Evolutionary conservation across 2,113 vertebrate genomes (phyloP), one percentile per base, ranked within the genome.

Genomic region (Leptodactylus fuscus): DNA sequence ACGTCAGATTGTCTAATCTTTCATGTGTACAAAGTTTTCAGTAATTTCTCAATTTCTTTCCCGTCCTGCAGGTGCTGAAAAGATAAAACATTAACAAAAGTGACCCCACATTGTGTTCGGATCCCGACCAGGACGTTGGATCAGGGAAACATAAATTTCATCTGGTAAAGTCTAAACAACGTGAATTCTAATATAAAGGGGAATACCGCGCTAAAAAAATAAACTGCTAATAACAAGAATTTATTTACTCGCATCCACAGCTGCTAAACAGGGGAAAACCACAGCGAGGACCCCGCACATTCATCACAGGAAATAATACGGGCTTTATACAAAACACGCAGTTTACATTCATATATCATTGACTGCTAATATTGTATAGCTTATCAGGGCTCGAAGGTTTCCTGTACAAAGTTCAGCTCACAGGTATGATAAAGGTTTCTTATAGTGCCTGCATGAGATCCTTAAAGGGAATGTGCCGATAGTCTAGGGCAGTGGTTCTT

Each of bases 231-330:
- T 24, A 74, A 74, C 6, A 13, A 24, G n/a, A 10, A 1, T 12
- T 48, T 75, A 49, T 46, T 29, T 75, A 75, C 22, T 16, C 27
- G 24, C 13, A 5, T 7, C 15, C 12, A 4, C 71, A 75, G 71
- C 71, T 75, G 71, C 36, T 44, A 16, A 48, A 24, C 6, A 48
- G 71, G 71, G 71, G 71, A 75, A 75, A 75, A 75, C 71, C 71
- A 75, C 5, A 16, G 44, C 41, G 13, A 5, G 49, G n/a, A 48
- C 5, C 2, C 1, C 24, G 34, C 32, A 70, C 62, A 34, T 70
- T 70, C 41, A n/a, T 24, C 22, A 18, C 69, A n/a, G 41, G 24
- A 24, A 15, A 74, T 48, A 48, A 46, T 46, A 44, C 34, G 9
- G 0, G 3, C 2, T 20, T 22, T 8, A 5, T n/a, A 73, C 7